phyloP scores from a whole-genome alignment of 2,797 vertebrate species.

The Garrulus glandarius region DNA sequence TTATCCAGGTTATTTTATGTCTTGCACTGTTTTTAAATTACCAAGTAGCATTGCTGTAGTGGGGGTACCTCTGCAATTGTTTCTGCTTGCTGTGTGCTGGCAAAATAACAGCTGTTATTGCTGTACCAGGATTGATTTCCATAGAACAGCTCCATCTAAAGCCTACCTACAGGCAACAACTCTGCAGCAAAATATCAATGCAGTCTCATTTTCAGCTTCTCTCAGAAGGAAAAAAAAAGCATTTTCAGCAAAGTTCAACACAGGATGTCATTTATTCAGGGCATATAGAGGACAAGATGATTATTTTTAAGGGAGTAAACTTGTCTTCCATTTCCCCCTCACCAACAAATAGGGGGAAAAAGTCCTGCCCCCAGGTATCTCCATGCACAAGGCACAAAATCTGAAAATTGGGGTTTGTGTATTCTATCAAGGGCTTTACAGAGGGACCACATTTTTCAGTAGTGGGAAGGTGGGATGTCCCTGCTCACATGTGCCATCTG shows the following conservation, averaged over 20 bases:
- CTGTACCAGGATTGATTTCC: slow-evolving; percentile 46
- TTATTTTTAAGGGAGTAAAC: background rate
- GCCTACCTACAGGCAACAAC: slow-evolving; percentile 59
- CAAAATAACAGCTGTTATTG: slow-evolving; percentile 48
- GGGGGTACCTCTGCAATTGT: background rate
- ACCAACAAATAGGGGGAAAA: background rate
- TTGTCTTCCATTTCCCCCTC: background rate
- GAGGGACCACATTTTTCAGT: background rate
- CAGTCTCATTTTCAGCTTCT: background rate
- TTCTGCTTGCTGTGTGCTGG: slow-evolving; percentile 14
- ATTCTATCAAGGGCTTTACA: background rate
- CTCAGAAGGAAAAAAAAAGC: background rate
- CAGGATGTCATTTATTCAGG: background rate
- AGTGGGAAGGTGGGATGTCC: background rate
- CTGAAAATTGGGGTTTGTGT: background rate
- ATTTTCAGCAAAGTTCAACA: slow-evolving; percentile 10
- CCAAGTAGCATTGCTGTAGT: background rate
- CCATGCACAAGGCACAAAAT: background rate
- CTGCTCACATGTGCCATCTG: background rate
- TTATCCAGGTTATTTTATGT: background rate
- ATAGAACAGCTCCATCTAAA: slow-evolving; percentile 56
- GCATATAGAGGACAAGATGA: background rate
- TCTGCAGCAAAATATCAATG: slow-evolving; percentile 54
- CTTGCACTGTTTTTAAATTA: slow-evolving; percentile 4
- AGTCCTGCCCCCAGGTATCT: background rate